These are phyloP conservation scores for Oxycera nigricornis DNA, from an alignment of 2,888 invertebrate genomes.

Conservation along the genomic window DNA sequence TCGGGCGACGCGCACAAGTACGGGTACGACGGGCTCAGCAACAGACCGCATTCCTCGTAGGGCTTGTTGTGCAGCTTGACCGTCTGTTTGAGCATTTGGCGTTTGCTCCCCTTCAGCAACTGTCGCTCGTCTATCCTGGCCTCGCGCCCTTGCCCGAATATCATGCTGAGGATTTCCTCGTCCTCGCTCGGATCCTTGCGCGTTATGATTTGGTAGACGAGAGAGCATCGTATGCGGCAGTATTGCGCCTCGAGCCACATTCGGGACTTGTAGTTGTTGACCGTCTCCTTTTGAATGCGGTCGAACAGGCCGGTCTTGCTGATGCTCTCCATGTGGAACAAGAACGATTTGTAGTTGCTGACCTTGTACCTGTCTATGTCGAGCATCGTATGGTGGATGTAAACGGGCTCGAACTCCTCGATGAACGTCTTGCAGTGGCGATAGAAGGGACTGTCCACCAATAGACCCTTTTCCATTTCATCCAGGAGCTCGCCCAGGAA, in stretches of 20 bases:
- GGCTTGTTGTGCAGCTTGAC: constrained; percentile 60
- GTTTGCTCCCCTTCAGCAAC: constrained; percentile 60
- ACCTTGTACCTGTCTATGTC: constrained; percentile 56
- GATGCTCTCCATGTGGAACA: constrained; percentile 57
- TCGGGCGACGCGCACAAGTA: constrained; percentile 59
- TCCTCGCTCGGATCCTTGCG: constrained; percentile 56
- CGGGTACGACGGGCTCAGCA: constrained; percentile 58
- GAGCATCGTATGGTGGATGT: constrained; percentile 57
- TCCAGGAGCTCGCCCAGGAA: constrained; percentile 57
- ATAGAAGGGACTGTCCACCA: constrained; percentile 56
- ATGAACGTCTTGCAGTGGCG: constrained; percentile 56
- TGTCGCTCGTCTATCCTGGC: constrained; percentile 54
- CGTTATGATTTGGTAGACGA: constrained; percentile 57
- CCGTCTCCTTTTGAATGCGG: constrained; percentile 54
- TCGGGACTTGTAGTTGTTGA: constrained; percentile 55
- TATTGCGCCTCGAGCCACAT: constrained; percentile 59
- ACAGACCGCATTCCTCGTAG: constrained; percentile 57
- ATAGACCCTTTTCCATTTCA: constrained; percentile 55
- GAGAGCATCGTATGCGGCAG: constrained; percentile 59
- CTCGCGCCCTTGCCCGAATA: constrained; percentile 59
- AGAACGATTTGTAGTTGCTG: constrained; percentile 54
- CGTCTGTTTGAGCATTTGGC: constrained; percentile 60
- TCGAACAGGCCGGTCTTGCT: constrained; percentile 57
- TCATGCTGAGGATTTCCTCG: constrained; percentile 55
- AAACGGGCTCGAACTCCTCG: constrained; percentile 58